These are phyloP conservation scores for Gavialis gangeticus DNA, from an alignment of 2,113 vertebrate genomes.

Conservation along the genomic window DNA sequence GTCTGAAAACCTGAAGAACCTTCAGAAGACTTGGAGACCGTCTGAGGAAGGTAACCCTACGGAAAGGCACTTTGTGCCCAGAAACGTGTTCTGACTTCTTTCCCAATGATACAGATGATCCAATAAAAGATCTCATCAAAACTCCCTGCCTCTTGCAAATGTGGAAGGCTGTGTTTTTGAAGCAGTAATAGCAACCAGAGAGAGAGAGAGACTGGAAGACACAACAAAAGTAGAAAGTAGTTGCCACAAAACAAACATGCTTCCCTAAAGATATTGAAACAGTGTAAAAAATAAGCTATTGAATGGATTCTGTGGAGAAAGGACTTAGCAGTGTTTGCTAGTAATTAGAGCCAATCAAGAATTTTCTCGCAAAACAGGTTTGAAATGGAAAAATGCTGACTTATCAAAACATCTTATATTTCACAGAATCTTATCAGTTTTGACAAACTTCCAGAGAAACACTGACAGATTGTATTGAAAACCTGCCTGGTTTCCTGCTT, in stretches of 20 bases:
- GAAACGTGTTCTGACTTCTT: too few relatives aligned
- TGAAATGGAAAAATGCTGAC: neutral
- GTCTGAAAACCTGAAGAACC: too few relatives aligned
- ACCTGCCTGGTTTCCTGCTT: neutral
- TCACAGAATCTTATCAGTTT: neutral
- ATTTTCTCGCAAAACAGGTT: neutral
- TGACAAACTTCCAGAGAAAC: neutral
- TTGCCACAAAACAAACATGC: neutral
- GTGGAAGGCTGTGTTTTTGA: neutral
- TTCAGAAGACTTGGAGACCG: too few relatives aligned
- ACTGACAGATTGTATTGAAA: neutral
- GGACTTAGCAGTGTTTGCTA: accelerated
- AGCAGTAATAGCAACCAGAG: neutral
- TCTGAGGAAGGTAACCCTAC: too few relatives aligned
- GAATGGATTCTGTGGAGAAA: neutral
- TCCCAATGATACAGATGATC: too few relatives aligned
- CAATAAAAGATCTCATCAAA: too few relatives aligned
- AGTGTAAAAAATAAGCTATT: too few relatives aligned
- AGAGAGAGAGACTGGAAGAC: neutral
- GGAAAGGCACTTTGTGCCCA: too few relatives aligned
- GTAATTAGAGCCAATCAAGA: neutral
- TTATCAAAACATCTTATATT: neutral
- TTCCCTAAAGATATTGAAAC: neutral
- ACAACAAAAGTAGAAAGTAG: neutral
- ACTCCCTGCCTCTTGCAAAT: too few relatives aligned